A percentile compares a stretch with the other conserved stretches of the same genome.
Evolutionary conservation across 2,888 invertebrate species (phyloP).

Genomic region (Drosophila maculinotata): DNA sequence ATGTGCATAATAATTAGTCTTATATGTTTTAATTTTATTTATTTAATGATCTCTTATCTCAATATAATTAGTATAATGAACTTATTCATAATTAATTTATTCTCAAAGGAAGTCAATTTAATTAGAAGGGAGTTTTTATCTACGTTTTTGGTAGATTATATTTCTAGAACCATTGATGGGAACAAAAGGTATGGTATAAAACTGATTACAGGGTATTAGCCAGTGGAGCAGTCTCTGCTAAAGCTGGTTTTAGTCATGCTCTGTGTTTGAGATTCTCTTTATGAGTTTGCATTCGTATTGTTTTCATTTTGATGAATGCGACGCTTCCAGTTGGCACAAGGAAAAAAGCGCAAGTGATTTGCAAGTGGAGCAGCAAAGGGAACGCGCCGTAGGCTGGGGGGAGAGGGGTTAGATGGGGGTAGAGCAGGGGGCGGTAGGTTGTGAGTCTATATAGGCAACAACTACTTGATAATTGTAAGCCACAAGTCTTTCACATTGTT

Average conservation of each 20-base stretch:
- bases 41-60: no score
- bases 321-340: constrained; percentile 32
- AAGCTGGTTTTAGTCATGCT: constrained; percentile 22
- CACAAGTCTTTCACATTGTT: constrained; percentile 55
- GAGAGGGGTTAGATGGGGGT: neutral
- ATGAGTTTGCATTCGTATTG: constrained; percentile 57
- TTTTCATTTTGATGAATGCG: constrained; percentile 60
- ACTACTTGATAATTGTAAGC: constrained; percentile 57
- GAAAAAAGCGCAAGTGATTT: constrained; percentile 67
- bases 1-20: no score
- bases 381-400: neutral
- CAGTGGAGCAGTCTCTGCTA: neutral
- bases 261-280: constrained; percentile 34
- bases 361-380: constrained; percentile 28
- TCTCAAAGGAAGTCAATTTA: no score
- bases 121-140: no score
- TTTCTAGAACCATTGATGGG: no score
- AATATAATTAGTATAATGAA: no score
- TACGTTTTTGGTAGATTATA: no score
- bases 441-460: constrained; percentile 33
- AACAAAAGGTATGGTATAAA: no score
- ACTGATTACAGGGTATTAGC: constrained; percentile 19
- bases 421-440: neutral
- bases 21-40: no score
- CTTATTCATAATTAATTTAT: no score